Evolutionary conservation across 2,888 invertebrate species (phyloP).

Genomic region (Ptilodon capucinus): DNA sequence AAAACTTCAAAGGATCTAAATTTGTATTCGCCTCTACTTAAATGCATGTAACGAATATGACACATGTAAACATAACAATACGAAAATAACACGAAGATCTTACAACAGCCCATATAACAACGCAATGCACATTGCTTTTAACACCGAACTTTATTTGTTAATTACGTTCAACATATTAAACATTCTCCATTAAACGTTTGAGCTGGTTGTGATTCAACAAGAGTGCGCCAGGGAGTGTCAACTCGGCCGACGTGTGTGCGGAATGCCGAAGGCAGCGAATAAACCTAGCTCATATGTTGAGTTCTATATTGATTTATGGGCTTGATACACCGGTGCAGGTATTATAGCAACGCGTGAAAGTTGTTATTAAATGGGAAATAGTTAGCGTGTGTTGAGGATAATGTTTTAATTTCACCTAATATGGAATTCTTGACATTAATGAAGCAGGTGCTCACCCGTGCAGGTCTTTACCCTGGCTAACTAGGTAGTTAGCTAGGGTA

Average conservation of each 20-base stretch:
- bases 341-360: not conserved
- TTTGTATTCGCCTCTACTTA: too few relatives aligned
- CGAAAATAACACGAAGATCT: too few relatives aligned
- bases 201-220: slow-evolving; percentile 20
- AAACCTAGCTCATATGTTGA: not conserved
- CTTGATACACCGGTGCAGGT: not conserved
- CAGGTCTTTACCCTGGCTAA: too few relatives aligned
- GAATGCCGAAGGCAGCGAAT: slow-evolving; percentile 12
- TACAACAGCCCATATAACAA: too few relatives aligned
- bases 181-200: not conserved
- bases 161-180: not conserved
- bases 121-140: too few relatives aligned
- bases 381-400: not conserved
- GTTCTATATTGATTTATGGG: not conserved
- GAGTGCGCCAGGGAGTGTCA: slow-evolving; percentile 23
- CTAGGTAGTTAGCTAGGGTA: too few relatives aligned
- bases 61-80: too few relatives aligned
- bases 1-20: too few relatives aligned
- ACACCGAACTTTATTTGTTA: not conserved
- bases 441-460: too few relatives aligned
- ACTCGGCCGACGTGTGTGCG: slow-evolving; percentile 15
- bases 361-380: not conserved
- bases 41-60: too few relatives aligned
- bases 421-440: too few relatives aligned
- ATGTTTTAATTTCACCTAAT: not conserved